phyloP scores from a whole-genome alignment of 2,888 invertebrate genomes.

The Euzophera pinguis region DNA sequence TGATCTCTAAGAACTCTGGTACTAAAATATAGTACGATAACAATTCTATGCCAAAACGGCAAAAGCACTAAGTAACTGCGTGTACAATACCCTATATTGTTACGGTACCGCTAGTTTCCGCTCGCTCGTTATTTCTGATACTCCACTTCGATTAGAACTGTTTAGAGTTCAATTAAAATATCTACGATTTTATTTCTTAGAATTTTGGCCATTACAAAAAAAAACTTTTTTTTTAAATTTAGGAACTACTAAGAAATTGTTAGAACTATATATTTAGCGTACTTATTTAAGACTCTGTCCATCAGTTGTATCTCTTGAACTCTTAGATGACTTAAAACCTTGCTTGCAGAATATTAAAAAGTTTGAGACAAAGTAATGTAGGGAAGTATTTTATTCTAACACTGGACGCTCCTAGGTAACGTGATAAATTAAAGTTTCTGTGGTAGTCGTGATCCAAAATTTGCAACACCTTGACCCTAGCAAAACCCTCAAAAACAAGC shows the following conservation, averaged over 20 bases:
- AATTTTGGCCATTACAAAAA: background rate
- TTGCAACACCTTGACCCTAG: background rate
- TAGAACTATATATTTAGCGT: too few species aligned
- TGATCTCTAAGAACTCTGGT: background rate
- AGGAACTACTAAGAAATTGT: too few species aligned
- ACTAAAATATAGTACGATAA: background rate
- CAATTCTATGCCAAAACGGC: constrained; percentile 16
- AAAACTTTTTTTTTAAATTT: too few species aligned
- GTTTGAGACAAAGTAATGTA: too few species aligned
- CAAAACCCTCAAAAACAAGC: background rate
- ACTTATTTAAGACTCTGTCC: too few species aligned
- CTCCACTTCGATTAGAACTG: constrained; percentile 41
- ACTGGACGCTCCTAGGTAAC: too few species aligned
- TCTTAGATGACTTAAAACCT: too few species aligned
- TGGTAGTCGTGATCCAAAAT: background rate
- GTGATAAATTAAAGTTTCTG: too few species aligned
- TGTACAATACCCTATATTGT: constrained; percentile 22
- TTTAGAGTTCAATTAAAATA: constrained; percentile 38
- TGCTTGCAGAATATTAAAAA: too few species aligned
- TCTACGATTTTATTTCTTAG: constrained; percentile 14
- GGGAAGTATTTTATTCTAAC: too few species aligned
- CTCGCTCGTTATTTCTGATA: constrained; percentile 38
- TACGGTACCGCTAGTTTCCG: constrained; percentile 27
- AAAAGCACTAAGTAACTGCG: constrained; percentile 13
- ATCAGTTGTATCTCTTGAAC: too few species aligned